Evolutionary conservation across 2,888 invertebrate species (phyloP).

Genomic region (Scaptomyza tumidula): DNA sequence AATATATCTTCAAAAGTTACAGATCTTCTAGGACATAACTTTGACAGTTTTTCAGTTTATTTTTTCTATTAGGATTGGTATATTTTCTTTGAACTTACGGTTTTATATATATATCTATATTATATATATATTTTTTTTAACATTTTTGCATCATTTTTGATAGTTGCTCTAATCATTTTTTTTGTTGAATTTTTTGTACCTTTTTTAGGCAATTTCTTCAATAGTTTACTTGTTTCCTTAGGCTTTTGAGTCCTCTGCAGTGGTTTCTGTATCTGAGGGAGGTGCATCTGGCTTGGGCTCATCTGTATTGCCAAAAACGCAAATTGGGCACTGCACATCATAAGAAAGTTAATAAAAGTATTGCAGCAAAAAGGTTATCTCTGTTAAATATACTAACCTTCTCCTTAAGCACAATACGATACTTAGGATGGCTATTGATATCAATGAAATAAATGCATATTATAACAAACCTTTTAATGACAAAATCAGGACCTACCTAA

Average conservation of each 20-base stretch:
- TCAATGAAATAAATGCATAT: not conserved
- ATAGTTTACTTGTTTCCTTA: slow-evolving; percentile 37
- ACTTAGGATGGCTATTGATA: slow-evolving; percentile 86
- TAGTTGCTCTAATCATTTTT: slow-evolving; percentile 16
- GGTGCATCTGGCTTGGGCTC: slow-evolving; percentile 81
- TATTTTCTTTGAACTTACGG: not conserved
- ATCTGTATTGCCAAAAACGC: slow-evolving; percentile 83
- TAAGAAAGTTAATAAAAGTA: not conserved
- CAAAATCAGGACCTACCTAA: slow-evolving; percentile 87
- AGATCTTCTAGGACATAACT: not conserved
- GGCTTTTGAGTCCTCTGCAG: slow-evolving; percentile 82
- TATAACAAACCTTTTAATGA: too few species aligned
- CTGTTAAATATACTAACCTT: slow-evolving; percentile 74
- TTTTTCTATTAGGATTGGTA: too few species aligned
- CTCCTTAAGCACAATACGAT: slow-evolving; percentile 86
- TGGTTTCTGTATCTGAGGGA: slow-evolving; percentile 81
- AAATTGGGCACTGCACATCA: slow-evolving; percentile 85
- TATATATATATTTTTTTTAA: slow-evolving; percentile 28
- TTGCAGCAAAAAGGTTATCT: not conserved
- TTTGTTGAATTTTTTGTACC: slow-evolving; percentile 43
- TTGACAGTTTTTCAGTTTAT: too few species aligned
- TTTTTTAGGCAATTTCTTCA: slow-evolving; percentile 54
- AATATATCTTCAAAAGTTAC: not conserved
- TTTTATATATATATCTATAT: not conserved
- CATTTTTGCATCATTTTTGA: slow-evolving; percentile 47